Evolutionary conservation across 1,140 invertebrate genomes (phyloP).

Genomic region (Drosophila hydei): DNA sequence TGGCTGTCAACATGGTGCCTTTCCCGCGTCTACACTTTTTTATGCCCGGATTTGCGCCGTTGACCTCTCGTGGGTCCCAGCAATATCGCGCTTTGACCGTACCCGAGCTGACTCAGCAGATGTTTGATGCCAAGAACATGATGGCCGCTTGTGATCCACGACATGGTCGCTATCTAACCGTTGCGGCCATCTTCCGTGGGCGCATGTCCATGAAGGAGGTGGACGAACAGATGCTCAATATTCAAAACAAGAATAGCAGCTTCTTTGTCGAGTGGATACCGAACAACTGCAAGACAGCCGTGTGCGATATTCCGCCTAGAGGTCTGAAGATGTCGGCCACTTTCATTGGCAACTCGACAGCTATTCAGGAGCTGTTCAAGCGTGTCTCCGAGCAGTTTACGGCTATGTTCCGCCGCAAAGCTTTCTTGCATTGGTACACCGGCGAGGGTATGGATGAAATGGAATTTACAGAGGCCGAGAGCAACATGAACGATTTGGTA

Average conservation of each 20-base stretch:
- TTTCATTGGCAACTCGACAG: constrained; percentile 89
- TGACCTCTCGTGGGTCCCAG: constrained; percentile 88
- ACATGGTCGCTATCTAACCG: constrained; percentile 90
- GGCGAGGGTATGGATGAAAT: constrained; percentile 94
- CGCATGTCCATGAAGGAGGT: constrained; percentile 90
- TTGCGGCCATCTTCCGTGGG: constrained; percentile 90
- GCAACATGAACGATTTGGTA: constrained; percentile 92
- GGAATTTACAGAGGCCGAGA: constrained; percentile 92
- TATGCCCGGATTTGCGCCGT: constrained; percentile 92
- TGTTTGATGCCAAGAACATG: constrained; percentile 90
- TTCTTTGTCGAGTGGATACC: constrained; percentile 95
- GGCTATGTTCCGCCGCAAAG: constrained; percentile 91
- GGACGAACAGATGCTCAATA: constrained; percentile 89
- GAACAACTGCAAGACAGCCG: constrained; percentile 90
- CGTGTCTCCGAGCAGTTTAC: constrained; percentile 88
- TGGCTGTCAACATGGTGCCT: constrained; percentile 96
- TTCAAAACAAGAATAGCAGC: constrained; percentile 93
- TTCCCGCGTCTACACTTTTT: constrained; percentile 92
- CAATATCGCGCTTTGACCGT: constrained; percentile 90
- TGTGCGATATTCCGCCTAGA: constrained; percentile 89
- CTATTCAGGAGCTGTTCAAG: constrained; percentile 89
- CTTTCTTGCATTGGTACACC: constrained; percentile 91
- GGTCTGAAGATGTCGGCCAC: constrained; percentile 90
- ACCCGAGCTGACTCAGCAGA: constrained; percentile 90
- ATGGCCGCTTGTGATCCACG: constrained; percentile 90